Conservation (phyloP, 2,888 invertebrate genomes). For the Theretra japonica region DNA sequence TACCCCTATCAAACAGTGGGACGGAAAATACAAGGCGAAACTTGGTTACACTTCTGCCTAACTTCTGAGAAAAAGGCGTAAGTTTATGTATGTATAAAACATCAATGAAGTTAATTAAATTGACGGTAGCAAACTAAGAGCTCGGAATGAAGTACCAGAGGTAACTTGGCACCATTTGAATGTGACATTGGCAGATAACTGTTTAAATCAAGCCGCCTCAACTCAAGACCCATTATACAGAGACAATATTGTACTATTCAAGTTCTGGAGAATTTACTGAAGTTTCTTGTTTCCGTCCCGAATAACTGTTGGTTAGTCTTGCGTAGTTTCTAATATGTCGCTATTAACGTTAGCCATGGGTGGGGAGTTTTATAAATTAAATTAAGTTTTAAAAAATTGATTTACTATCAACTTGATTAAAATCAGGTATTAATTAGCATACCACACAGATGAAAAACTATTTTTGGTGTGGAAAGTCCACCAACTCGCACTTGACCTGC, state of each 20-base stretch:
- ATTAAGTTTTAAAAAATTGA: too few species aligned
- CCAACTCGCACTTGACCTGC: too few species aligned
- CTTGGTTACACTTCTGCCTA: too few species aligned
- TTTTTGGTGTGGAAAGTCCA: too few species aligned
- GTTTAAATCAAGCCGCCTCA: conserved; percentile 19
- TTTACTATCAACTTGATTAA: too few species aligned
- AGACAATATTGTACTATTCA: conserved; percentile 15
- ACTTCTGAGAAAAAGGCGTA: too few species aligned
- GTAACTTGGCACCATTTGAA: conserved; percentile 4
- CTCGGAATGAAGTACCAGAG: background rate
- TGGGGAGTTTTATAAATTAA: too few species aligned
- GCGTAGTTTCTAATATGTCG: background rate
- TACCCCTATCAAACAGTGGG: too few species aligned
- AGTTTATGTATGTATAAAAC: too few species aligned
- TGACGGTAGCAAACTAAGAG: background rate
- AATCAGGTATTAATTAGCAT: too few species aligned
- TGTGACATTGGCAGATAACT: conserved; percentile 12
- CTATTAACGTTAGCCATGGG: background rate
- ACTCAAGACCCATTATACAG: conserved; percentile 14
- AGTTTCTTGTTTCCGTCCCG: conserved; percentile 15
- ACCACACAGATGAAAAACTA: too few species aligned
- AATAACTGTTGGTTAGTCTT: conserved; percentile 10
- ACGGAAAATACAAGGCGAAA: too few species aligned
- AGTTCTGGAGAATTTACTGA: conserved; percentile 15
- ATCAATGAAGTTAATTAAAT: background rate